These are phyloP conservation scores for Perizoma flavofasciatum DNA, from an alignment of 2,888 invertebrate species.

Conservation along the genomic window DNA sequence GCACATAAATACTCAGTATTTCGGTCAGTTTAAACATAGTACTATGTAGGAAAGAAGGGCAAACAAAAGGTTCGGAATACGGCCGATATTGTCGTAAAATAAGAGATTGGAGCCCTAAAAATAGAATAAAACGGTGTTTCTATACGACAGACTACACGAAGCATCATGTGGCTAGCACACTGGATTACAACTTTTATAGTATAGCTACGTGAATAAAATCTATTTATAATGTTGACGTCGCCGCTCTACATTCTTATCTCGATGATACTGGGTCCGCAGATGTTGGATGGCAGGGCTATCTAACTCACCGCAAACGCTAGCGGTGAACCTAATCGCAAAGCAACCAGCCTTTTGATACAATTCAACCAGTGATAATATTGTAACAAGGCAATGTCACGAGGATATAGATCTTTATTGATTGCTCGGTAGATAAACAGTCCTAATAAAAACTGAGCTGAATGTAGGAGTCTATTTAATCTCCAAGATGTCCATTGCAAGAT, in stretches of 20 bases:
- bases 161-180: conserved; percentile 61
- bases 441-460: too few species aligned
- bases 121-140: conserved; percentile 54
- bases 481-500: too few species aligned
- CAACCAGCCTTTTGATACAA: conserved; percentile 18
- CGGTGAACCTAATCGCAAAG: conserved; percentile 11
- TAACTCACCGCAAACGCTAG: conserved; percentile 24
- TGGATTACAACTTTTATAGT: conserved; percentile 50
- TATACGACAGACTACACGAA: conserved; percentile 58
- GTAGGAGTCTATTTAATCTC: too few species aligned
- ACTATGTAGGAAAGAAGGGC: too few species aligned
- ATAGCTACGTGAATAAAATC: conserved; percentile 71
- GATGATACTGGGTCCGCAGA: conserved; percentile 63
- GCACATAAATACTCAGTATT: too few species aligned
- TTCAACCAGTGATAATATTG: too few species aligned
- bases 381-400: not conserved
- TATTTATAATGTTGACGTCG: conserved; percentile 80
- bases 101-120: conserved; percentile 45
- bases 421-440: too few species aligned
- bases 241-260: conserved; percentile 79
- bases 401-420: not conserved
- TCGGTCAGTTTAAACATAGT: too few species aligned
- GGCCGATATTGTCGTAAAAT: conserved; percentile 23
- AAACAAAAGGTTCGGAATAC: not conserved
- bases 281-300: conserved; percentile 37